A percentile compares a stretch with the other conserved stretches of the same genome.
Conservation (phyloP, 1,140 invertebrate species). For the Danaus melanippus region DNA sequence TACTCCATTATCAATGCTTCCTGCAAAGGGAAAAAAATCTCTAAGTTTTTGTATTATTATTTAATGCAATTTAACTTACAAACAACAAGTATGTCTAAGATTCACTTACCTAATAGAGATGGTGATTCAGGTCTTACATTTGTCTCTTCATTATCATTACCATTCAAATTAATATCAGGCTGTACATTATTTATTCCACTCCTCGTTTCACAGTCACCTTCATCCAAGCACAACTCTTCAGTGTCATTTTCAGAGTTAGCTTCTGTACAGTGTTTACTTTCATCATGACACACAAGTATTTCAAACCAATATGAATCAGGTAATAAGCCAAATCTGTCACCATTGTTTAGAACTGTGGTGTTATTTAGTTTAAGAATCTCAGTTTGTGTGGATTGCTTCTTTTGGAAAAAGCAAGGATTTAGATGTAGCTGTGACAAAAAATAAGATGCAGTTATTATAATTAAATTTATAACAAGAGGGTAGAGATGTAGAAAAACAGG, state of each 20-base stretch:
- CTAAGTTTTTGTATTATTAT: too few relatives aligned
- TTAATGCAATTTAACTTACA: too few relatives aligned
- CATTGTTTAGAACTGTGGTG: conserved; percentile 25
- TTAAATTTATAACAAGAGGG: background rate
- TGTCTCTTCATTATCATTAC: conserved; percentile 3
- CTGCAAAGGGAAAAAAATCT: too few relatives aligned
- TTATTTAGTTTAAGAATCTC: conserved; percentile 32
- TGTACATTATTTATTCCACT: background rate
- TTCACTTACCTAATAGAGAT: conserved; percentile 24
- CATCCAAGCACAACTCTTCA: conserved; percentile 12
- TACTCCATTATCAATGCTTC: too few relatives aligned
- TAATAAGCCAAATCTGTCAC: conserved; percentile 51
- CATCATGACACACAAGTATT: conserved; percentile 22
- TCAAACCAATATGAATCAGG: conserved; percentile 47
- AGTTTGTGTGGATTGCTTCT: conserved; percentile 26
- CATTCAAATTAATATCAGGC: background rate
- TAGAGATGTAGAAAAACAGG: background rate
- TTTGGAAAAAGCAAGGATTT: conserved; percentile 53
- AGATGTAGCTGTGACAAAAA: conserved; percentile 42
- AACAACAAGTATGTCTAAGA: background rate
- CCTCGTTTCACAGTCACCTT: background rate
- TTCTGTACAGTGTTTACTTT: background rate
- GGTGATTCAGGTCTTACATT: conserved; percentile 21
- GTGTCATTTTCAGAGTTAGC: conserved; percentile 13
- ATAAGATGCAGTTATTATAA: background rate